Percentiles rank a stretch among this genome's conserved stretches.
Conservation (phyloP, 2,113 vertebrate genomes). For the Colossoma macropomum region DNA sequence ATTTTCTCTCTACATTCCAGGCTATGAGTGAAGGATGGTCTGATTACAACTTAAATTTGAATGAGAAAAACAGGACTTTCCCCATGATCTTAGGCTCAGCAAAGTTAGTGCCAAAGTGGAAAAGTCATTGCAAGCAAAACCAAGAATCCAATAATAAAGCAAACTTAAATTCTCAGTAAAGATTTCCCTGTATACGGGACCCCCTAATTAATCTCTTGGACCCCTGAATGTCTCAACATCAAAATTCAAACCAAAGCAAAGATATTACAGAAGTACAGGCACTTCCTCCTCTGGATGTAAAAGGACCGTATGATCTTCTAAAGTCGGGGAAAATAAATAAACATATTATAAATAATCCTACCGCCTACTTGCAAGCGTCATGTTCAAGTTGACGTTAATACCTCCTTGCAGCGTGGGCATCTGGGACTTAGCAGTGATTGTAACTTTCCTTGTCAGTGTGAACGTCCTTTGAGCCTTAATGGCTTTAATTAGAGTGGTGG, state of each 20-base stretch:
- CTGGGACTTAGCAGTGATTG: conserved; percentile 39
- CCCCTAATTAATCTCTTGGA: no score
- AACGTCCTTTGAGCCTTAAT: conserved; percentile 26
- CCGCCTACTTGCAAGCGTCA: neutral
- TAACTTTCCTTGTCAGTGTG: conserved; percentile 49
- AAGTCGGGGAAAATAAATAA: conserved; percentile 35
- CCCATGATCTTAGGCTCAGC: neutral
- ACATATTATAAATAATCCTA: conserved; percentile 28
- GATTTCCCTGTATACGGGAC: no score
- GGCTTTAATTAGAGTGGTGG: conserved; percentile 53
- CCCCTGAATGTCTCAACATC: no score
- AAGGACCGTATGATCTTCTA: neutral
- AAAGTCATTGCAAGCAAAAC: conserved; percentile 25
- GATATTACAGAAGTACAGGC: neutral
- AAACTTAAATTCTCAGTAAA: neutral
- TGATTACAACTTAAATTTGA: neutral
- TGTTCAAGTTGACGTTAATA: conserved; percentile 42
- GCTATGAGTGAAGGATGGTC: neutral
- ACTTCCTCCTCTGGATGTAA: neutral
- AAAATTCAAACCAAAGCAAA: no score
- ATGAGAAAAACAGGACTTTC: neutral
- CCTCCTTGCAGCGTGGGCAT: neutral
- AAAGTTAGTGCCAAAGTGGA: conserved; percentile 17
- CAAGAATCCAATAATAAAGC: neutral
- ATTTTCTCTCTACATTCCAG: conserved; percentile 12